Evolutionary conservation across 2,113 vertebrate genomes (phyloP).

Genomic region (Poeciliopsis turrubarensis): DNA sequence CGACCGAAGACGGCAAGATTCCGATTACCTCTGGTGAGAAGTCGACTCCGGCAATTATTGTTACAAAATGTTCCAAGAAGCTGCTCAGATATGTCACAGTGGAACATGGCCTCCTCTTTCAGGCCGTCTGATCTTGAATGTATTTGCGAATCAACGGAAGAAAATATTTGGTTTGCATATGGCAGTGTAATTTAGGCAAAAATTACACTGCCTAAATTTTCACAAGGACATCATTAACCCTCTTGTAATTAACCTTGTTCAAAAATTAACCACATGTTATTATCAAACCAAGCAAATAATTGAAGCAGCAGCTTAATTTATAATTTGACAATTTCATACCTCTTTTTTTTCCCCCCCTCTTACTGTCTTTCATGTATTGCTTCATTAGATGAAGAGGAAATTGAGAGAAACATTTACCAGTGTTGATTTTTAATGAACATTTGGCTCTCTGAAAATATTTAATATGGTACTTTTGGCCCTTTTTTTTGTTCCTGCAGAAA

Average conservation of each 20-base stretch:
- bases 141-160: conserved; percentile 76
- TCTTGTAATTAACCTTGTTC: conserved; percentile 81
- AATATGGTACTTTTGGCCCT: neutral
- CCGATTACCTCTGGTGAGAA: conserved; percentile 69
- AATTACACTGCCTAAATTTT: conserved; percentile 32
- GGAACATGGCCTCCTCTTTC: conserved; percentile 46
- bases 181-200: conserved; percentile 65
- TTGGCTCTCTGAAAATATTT: conserved; percentile 15
- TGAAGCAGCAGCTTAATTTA: conserved; percentile 81
- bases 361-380: conserved; percentile 66
- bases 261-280: conserved; percentile 83
- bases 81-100: conserved; percentile 68
- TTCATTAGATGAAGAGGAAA: conserved; percentile 65
- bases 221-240: conserved; percentile 81
- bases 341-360: conserved; percentile 46
- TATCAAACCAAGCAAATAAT: conserved; percentile 84
- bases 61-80: conserved; percentile 69
- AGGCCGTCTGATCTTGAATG: conserved; percentile 50
- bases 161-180: conserved; percentile 77
- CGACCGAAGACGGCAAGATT: conserved; percentile 68
- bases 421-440: conserved; percentile 73
- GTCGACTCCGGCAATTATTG: conserved; percentile 67
- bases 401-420: conserved; percentile 74
- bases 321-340: conserved; percentile 79
- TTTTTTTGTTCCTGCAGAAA: neutral